These are phyloP conservation scores for Agrochola macilenta DNA, from an alignment of 2,888 invertebrate genomes.

Conservation along the genomic window DNA sequence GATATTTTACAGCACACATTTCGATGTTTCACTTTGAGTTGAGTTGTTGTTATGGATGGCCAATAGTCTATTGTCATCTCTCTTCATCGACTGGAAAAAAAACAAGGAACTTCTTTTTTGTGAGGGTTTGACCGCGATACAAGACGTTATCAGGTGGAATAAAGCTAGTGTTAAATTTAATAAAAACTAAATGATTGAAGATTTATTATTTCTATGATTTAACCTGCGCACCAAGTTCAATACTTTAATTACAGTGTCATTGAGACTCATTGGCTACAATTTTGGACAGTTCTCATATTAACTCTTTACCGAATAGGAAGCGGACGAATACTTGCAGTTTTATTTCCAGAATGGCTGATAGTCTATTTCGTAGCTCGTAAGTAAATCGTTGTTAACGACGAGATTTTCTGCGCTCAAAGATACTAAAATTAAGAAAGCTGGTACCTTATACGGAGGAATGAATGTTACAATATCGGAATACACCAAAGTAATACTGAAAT, in stretches of 20 bases:
- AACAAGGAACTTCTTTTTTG: not conserved
- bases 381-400: constrained; percentile 12
- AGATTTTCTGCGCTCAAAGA: constrained; percentile 43
- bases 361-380: constrained; percentile 45
- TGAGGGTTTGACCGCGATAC: not conserved
- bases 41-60: not conserved
- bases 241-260: not conserved
- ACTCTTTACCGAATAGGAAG: constrained; percentile 4
- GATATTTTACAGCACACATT: not conserved
- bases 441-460: not conserved
- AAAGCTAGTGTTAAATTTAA: constrained; percentile 32
- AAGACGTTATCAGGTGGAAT: constrained; percentile 1
- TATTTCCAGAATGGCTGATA: constrained; percentile 36
- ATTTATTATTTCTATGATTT: constrained; percentile 10
- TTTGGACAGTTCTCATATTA: not conserved
- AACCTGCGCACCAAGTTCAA: not conserved
- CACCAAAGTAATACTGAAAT: constrained; percentile 22
- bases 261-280: constrained; percentile 9
- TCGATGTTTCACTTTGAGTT: constrained; percentile 6
- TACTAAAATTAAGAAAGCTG: not conserved
- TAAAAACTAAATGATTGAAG: constrained; percentile 6
- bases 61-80: not conserved
- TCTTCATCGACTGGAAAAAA: constrained; percentile 4
- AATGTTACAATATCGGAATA: not conserved
- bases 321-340: constrained; percentile 21